Conservation (phyloP, 2,797 vertebrate species). For the Microctenopoma stevenorrisi region DNA sequence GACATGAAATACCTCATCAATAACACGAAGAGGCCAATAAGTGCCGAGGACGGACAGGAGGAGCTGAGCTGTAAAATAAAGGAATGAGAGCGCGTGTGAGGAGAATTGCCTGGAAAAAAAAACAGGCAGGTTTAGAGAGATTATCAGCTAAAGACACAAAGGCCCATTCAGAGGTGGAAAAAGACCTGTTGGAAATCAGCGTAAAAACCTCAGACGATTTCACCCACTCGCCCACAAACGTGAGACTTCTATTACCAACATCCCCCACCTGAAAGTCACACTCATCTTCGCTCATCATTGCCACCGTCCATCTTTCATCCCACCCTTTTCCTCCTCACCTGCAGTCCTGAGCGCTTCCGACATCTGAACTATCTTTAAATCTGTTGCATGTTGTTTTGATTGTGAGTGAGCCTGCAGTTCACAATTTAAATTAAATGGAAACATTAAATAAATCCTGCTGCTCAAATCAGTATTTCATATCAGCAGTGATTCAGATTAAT, state of each 20-base stretch:
- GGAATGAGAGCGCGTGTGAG: constrained; percentile 5
- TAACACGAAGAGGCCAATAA: constrained; percentile 26
- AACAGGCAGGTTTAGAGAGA: constrained; percentile 21
- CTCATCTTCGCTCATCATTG: constrained; percentile 40
- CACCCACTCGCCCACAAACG: constrained; percentile 23
- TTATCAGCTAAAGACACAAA: constrained; percentile 46
- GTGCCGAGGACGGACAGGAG: constrained; percentile 17
- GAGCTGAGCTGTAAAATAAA: constrained; percentile 23
- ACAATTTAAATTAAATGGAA: background rate
- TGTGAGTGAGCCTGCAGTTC: background rate
- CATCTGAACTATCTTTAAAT: background rate
- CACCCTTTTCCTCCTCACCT: constrained; percentile 7
- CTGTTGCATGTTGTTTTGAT: background rate
- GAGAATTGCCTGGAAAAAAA: constrained; percentile 27
- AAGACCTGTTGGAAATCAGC: constrained; percentile 28
- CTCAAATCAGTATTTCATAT: background rate
- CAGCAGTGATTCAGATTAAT: background rate
- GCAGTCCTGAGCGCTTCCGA: background rate
- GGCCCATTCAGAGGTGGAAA: constrained; percentile 35
- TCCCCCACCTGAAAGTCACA: constrained; percentile 44
- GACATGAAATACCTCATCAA: constrained; percentile 23
- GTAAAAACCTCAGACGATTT: constrained; percentile 36
- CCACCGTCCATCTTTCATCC: constrained; percentile 11
- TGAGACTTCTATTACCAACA: constrained; percentile 48
- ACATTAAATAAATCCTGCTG: background rate